These are phyloP conservation scores for Tanypteryx hageni DNA, from an alignment of 2,888 invertebrate genomes.

Conservation along the genomic window DNA sequence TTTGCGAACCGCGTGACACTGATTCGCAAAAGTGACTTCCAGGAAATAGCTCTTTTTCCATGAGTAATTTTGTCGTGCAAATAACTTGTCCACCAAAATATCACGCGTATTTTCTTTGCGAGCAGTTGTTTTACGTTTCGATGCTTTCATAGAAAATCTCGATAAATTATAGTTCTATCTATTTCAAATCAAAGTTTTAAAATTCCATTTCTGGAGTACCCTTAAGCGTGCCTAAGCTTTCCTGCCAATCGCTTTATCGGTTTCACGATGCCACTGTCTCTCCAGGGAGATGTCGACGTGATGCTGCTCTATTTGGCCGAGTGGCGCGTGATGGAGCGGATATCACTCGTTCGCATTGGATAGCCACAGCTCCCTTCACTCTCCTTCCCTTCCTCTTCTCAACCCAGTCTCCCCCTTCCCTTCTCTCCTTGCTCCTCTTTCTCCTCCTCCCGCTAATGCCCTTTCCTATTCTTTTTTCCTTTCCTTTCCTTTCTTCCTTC, in stretches of 20 bases:
- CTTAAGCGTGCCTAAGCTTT: neutral
- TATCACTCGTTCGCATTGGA: slow-evolving; percentile 4
- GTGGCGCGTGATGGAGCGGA: neutral
- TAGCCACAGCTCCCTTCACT: neutral
- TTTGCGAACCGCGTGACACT: no score
- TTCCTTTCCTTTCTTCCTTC: neutral
- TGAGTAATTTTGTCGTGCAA: neutral
- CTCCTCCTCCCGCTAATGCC: neutral
- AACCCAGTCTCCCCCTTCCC: neutral
- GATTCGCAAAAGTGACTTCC: no score
- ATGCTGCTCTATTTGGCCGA: neutral
- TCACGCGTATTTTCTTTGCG: neutral
- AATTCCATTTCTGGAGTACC: slow-evolving; percentile 24
- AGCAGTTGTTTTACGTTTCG: neutral
- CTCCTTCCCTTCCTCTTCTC: neutral
- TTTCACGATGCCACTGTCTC: slow-evolving; percentile 1
- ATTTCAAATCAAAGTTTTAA: neutral
- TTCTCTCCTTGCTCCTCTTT: neutral
- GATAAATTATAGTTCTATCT: neutral
- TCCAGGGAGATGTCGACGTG: neutral
- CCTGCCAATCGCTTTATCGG: slow-evolving; percentile 16
- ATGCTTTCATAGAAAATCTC: no score
- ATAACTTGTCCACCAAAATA: neutral
- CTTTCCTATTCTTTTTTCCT: neutral
- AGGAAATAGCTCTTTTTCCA: no score